These are phyloP conservation scores for Aleiodes alternator DNA, from an alignment of 2,888 invertebrate species.

Conservation along the genomic window DNA sequence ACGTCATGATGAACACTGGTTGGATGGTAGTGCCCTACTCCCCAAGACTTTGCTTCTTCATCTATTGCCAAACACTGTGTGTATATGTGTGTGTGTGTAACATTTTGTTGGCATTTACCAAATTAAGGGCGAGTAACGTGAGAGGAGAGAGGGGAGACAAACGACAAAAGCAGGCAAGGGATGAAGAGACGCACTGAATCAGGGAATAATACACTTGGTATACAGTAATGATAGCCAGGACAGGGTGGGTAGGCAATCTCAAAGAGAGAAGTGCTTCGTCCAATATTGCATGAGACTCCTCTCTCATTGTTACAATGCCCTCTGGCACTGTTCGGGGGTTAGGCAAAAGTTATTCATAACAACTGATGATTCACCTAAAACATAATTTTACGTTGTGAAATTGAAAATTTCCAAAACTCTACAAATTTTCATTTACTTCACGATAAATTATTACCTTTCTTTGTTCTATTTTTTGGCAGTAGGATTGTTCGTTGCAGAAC, in stretches of 20 bases:
- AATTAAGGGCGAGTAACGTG: conserved; percentile 63
- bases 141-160: conserved; percentile 43
- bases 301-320: conserved; percentile 11
- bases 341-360: conserved; percentile 41
- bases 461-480: conserved; percentile 42
- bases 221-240: conserved; percentile 64
- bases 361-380: conserved; percentile 19
- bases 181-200: conserved; percentile 61
- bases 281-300: conserved; percentile 18
- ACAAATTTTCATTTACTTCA: background rate
- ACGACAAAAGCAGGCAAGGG: conserved; percentile 34
- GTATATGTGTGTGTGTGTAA: conserved; percentile 52
- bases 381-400: no score
- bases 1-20: conserved; percentile 27
- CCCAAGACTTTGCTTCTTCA: conserved; percentile 31
- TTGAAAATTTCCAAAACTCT: no score
- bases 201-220: conserved; percentile 66
- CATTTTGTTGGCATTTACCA: conserved; percentile 72
- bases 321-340: background rate
- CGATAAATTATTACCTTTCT: conserved; percentile 10
- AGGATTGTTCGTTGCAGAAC: conserved; percentile 2
- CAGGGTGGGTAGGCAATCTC: conserved; percentile 50
- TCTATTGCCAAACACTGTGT: conserved; percentile 53
- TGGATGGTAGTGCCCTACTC: conserved; percentile 47
- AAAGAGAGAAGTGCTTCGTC: conserved; percentile 28